Percentiles rank a stretch among this genome's conserved stretches.
phyloP scores from a whole-genome alignment of 2,113 vertebrate genomes.

The Australoheros scitulus region DNA sequence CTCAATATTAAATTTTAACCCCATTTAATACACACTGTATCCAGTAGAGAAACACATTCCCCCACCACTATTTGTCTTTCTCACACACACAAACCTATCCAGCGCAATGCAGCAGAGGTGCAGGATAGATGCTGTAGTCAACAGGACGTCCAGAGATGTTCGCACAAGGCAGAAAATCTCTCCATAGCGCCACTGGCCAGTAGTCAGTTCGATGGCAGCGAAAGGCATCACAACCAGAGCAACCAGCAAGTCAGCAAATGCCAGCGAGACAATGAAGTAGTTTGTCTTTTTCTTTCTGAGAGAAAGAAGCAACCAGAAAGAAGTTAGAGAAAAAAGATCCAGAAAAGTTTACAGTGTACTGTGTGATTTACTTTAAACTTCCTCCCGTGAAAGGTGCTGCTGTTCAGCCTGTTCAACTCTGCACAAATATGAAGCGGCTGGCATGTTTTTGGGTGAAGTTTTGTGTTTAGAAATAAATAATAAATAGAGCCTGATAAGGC shows the following conservation, averaged over 20 bases:
- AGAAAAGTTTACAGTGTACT: background rate
- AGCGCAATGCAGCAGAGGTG: conserved; percentile 86
- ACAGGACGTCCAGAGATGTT: conserved; percentile 81
- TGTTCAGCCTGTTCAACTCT: background rate
- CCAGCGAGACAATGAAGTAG: conserved; percentile 84
- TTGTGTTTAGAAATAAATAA: background rate
- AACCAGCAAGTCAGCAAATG: conserved; percentile 82
- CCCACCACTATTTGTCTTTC: background rate
- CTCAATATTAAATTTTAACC: background rate
- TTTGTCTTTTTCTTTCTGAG: conserved; percentile 84
- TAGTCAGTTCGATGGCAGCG: conserved; percentile 81
- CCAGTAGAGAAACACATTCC: background rate
- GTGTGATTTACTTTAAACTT: background rate
- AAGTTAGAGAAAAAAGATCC: background rate
- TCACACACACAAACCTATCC: conserved; percentile 71
- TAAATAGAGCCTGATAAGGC: background rate
- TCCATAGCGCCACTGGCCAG: conserved; percentile 79
- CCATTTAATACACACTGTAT: background rate
- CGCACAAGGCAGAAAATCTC: conserved; percentile 82
- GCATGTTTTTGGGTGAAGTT: background rate
- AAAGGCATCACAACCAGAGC: conserved; percentile 84
- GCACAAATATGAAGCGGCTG: background rate
- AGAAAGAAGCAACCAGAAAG: background rate
- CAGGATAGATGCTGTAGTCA: conserved; percentile 83
- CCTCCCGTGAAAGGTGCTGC: background rate